These are phyloP conservation scores for Egretta garzetta DNA, from an alignment of 2,113 vertebrate genomes.

Conservation along the genomic window DNA sequence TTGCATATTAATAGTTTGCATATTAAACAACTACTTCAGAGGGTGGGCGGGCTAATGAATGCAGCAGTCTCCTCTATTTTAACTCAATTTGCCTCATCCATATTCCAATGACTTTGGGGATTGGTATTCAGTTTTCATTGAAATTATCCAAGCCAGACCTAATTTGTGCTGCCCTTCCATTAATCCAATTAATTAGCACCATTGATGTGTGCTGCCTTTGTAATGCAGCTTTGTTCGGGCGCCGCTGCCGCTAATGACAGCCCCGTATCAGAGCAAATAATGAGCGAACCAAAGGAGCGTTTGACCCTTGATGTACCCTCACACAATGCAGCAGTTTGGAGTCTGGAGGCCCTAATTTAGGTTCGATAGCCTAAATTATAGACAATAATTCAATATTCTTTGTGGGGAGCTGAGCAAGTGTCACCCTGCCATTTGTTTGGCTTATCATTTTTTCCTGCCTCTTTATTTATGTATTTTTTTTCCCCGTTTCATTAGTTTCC, in stretches of 20 bases:
- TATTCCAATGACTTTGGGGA: conserved; percentile 91
- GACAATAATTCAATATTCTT: conserved; percentile 57
- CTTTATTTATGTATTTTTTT: conserved; percentile 20
- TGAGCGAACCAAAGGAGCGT: conserved; percentile 71
- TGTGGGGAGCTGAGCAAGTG: conserved; percentile 1
- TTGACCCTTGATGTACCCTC: conserved; percentile 65
- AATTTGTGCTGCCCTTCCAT: conserved; percentile 91
- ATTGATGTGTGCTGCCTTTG: conserved; percentile 87
- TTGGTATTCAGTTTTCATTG: conserved; percentile 87
- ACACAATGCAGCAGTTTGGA: conserved; percentile 32
- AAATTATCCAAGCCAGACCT: conserved; percentile 87
- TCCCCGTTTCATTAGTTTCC: not conserved
- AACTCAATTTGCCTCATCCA: conserved; percentile 98
- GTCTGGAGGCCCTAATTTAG: conserved; percentile 27
- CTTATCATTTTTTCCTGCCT: not conserved
- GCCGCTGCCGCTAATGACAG: conserved; percentile 75
- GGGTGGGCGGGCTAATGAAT: conserved; percentile 97
- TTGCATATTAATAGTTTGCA: conserved; percentile 99
- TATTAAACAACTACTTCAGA: conserved; percentile 98
- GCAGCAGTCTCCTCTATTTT: conserved; percentile 92
- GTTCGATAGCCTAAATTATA: conserved; percentile 48
- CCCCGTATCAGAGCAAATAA: conserved; percentile 70
- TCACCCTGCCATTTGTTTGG: conserved; percentile 32
- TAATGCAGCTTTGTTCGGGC: conserved; percentile 85
- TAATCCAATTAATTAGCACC: conserved; percentile 99